Base-by-base conservation (phyloP, 2,113 vertebrate species). In the Dromiciops gliroides region DNA sequence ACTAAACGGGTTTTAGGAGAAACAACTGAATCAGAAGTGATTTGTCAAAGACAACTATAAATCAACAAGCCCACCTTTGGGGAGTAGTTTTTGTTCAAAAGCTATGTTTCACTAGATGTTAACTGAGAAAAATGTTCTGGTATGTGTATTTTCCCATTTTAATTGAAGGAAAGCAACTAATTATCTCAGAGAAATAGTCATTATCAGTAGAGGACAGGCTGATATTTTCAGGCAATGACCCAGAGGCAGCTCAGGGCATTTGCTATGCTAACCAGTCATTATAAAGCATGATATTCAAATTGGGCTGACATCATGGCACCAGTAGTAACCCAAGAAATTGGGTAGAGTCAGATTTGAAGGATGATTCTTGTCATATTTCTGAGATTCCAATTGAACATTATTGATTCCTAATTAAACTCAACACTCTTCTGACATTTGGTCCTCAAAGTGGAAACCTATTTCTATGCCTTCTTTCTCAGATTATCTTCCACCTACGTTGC, bases 131-230 rank as follows among this genome's bases (percentile, higher is more conserved):
- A 94, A 96, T 92, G 75, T 83, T 97, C 97, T 94, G 49, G 90
- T 96, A 93, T 91, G 53, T 60, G 89, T 67, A 24, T 97, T 96
- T 97, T 93, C 93, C 88, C 1, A 88, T 96, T 96, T 96, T 95
- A 97, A 98, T 93, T 95, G 95, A 95, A 96, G 97, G 95, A 92
- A 95, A 96, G 95, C 89, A 96, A 95, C 96, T 96, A 95, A 95
- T 97, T 95, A 94, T 96, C 96, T 96, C 23, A 4, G 89, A 93
- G 94, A 94, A 96, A 94, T 49, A 94, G 96, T 90, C 95, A 94
- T 94, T 96, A 95, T 6, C 48, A 89, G 48, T 51, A 89, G 93
- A 95, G 91, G 95, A 22, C 90, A 49, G 95, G 93, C 93, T 94
- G 97, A 93, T 88, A 96, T 96, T 92, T 89, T 50, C 19, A 1